A percentile compares a stretch with the other conserved stretches of the same genome.
phyloP scores from a whole-genome alignment of 2,797 vertebrate species.

The Psittacula derbiana region DNA sequence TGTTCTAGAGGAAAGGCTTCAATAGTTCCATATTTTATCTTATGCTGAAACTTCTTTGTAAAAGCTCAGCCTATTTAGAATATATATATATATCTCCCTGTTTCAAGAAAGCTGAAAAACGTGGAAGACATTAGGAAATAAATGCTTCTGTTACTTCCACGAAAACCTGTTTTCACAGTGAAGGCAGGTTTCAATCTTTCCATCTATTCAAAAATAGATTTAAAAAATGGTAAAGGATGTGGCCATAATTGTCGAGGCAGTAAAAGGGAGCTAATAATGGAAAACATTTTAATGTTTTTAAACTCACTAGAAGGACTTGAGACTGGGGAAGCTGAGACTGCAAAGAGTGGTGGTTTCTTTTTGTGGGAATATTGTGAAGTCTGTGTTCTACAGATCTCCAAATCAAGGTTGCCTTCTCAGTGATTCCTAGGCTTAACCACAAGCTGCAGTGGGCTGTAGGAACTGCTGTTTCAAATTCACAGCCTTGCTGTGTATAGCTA shows the following conservation, averaged over 20 bases:
- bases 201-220: not conserved
- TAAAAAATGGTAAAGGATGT: not conserved
- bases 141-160: not conserved
- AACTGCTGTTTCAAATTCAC: not conserved
- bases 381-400: not conserved
- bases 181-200: not conserved
- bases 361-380: not conserved
- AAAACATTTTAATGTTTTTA: not conserved
- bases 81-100: not conserved
- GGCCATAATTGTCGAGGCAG: not conserved
- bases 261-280: not conserved
- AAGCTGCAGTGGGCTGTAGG: not conserved
- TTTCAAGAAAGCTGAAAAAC: not conserved
- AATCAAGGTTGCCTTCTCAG: no score
- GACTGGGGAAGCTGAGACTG: not conserved
- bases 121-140: not conserved
- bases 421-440: not conserved
- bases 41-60: not conserved
- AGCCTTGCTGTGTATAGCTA: not conserved
- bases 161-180: not conserved
- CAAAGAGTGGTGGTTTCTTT: not conserved
- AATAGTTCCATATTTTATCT: not conserved
- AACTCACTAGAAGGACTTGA: not conserved
- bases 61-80: not conserved
- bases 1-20: not conserved